Percentiles rank a stretch among this genome's conserved stretches.
Evolutionary conservation across 2,797 vertebrate genomes (phyloP).

Genomic region (Trachurus trachurus): DNA sequence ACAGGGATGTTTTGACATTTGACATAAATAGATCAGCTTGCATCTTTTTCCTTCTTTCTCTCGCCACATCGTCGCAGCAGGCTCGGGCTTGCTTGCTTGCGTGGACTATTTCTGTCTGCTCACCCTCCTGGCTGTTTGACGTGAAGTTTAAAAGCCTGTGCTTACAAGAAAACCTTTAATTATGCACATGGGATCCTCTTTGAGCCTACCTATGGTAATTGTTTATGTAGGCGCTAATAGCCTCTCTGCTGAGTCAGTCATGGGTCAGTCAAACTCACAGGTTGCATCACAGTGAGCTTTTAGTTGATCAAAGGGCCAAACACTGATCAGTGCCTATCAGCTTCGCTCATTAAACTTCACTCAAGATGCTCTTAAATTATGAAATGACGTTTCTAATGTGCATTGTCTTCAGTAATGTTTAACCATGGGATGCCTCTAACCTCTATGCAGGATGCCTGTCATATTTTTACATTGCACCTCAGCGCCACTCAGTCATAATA

Average conservation of each 20-base stretch:
- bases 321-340: neutral
- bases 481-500: neutral
- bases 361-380: constrained; percentile 7
- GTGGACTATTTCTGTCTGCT: constrained; percentile 1
- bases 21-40: constrained; percentile 54
- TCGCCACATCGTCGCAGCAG: neutral
- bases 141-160: constrained; percentile 18
- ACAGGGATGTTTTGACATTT: constrained; percentile 69
- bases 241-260: neutral
- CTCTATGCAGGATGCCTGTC: neutral
- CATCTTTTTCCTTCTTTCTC: neutral
- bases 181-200: constrained; percentile 4
- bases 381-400: neutral
- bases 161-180: constrained; percentile 1
- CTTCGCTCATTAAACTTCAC: constrained; percentile 23
- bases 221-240: neutral
- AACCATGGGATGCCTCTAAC: constrained; percentile 15
- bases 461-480: constrained; percentile 1
- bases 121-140: neutral
- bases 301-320: constrained; percentile 3
- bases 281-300: neutral
- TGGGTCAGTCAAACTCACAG: neutral
- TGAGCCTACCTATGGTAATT: neutral
- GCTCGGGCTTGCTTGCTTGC: constrained; percentile 7
- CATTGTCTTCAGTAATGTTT: constrained; percentile 43